Conservation (phyloP, 2,888 invertebrate genomes). For the Dryocosmus kuriphilus region DNA sequence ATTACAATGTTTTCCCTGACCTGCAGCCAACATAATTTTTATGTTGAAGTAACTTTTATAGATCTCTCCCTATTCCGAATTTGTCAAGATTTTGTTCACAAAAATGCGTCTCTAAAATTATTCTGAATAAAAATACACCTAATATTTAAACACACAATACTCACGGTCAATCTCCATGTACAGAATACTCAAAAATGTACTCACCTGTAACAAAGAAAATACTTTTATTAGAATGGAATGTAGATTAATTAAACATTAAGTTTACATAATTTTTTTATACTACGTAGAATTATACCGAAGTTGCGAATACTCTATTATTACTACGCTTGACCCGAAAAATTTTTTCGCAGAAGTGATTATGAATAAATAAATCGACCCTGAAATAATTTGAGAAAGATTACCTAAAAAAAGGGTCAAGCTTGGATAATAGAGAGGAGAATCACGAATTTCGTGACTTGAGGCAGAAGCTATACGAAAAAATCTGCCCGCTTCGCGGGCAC, state of each 20-base stretch:
- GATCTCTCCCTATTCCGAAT: no score
- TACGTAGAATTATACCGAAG: no score
- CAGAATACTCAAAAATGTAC: not conserved
- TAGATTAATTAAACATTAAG: not conserved
- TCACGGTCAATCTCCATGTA: not conserved
- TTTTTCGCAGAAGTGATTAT: not conserved
- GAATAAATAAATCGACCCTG: not conserved
- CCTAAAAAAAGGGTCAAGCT: not conserved
- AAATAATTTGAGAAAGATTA: not conserved
- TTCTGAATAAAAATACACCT: no score
- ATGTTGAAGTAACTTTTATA: no score
- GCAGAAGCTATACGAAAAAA: not conserved
- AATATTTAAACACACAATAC: not conserved
- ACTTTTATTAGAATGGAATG: not conserved
- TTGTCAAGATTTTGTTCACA: no score
- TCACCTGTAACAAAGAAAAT: slow-evolving; percentile 17
- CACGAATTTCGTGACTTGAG: not conserved
- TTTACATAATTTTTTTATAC: no score
- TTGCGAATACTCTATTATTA: not conserved
- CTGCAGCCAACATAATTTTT: no score
- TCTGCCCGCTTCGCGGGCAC: no score
- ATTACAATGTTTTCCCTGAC: no score
- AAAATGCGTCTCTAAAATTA: no score
- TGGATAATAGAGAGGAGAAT: not conserved
- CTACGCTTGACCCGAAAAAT: not conserved